phyloP scores from a whole-genome alignment of 2,888 invertebrate species.

The Drosophila heteroneura region DNA sequence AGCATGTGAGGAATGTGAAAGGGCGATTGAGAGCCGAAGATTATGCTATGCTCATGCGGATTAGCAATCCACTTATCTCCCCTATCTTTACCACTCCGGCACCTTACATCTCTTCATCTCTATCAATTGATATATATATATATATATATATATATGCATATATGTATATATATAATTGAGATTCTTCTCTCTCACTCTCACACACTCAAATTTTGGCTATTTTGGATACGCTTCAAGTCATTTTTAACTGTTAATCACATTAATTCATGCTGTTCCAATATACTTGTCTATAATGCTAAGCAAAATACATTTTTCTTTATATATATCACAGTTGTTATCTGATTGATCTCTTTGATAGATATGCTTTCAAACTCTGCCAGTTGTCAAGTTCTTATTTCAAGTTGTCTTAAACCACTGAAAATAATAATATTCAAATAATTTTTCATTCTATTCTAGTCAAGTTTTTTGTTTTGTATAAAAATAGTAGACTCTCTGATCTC shows the following conservation, averaged over 20 bases:
- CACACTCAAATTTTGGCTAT: not conserved
- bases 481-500: not conserved
- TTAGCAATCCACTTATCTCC: not conserved
- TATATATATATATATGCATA: not conserved
- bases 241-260: not conserved
- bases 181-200: not conserved
- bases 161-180: not conserved
- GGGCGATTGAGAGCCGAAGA: constrained; percentile 2
- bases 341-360: not conserved
- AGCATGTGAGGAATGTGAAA: constrained; percentile 20
- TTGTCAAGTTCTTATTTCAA: not conserved
- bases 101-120: not conserved
- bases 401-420: not conserved
- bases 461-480: not conserved
- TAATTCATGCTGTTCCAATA: not conserved
- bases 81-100: not conserved
- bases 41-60: not conserved
- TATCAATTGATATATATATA: not conserved
- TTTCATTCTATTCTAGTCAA: not conserved
- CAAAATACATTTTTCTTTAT: not conserved
- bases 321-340: not conserved
- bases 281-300: not conserved
- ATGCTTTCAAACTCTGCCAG: not conserved
- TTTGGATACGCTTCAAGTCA: not conserved
- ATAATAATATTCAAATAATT: not conserved